Percentiles rank a stretch among this genome's conserved stretches.
These are phyloP conservation scores for Camelus bactrianus DNA, from an alignment of 2,113 vertebrate genomes.

Conservation along the genomic window DNA sequence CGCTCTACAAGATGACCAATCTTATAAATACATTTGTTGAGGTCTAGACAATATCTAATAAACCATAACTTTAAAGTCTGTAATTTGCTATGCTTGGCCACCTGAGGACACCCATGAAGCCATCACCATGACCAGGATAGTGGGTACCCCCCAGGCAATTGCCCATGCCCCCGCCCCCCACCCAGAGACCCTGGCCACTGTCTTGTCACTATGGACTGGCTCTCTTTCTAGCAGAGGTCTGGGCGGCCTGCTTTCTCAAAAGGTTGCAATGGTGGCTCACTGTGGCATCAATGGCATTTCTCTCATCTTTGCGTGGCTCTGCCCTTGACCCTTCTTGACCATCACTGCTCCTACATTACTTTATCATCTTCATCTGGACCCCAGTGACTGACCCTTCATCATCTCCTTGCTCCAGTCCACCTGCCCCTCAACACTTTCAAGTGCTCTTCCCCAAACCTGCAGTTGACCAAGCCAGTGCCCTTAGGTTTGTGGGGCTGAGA, in stretches of 20 bases:
- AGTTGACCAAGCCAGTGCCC: not conserved
- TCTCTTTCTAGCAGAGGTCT: not conserved
- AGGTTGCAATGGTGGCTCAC: not conserved
- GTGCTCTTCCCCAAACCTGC: not conserved
- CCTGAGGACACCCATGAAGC: not conserved
- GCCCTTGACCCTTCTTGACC: not conserved
- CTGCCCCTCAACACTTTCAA: too few relatives aligned
- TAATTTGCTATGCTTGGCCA: not conserved
- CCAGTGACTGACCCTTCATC: not conserved
- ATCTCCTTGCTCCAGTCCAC: not conserved
- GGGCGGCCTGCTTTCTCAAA: not conserved
- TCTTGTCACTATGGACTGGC: not conserved
- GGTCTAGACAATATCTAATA: not conserved
- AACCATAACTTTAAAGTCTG: not conserved
- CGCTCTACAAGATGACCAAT: not conserved
- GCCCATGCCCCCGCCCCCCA: not conserved
- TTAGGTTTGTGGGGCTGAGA: rapidly evolving
- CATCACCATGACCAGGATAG: not conserved
- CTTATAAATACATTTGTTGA: not conserved
- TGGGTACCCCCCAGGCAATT: too few relatives aligned
- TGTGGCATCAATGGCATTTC: not conserved
- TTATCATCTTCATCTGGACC: not conserved
- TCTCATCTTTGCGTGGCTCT: not conserved
- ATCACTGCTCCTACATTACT: not conserved
- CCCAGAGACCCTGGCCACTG: not conserved